Evolutionary conservation across 2,888 invertebrate species (phyloP), one percentile per base, ranked within the genome.

Genomic region (Hoplodrina blanda): DNA sequence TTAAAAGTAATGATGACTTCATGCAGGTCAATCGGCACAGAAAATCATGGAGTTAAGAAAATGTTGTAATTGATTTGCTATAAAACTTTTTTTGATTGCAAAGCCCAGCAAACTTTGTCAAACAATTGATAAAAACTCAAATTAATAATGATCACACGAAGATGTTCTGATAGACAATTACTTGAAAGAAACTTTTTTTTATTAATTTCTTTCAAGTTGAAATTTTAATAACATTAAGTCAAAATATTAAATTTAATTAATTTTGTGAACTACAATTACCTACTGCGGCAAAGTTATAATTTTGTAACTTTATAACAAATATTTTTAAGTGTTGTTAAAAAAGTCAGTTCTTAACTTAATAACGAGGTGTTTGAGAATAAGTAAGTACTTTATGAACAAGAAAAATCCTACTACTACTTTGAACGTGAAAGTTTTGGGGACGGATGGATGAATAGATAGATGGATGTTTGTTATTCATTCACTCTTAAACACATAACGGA

Each of bases 231-330:
- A 19, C 17, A 44, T 30, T n/a, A 61, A 41, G 20, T 13, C 10
- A 33, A 33, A 17, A 41, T 25, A 41, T 50, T 19, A 59, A 54
- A 52, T 33, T 65, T 52, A 55, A 67, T 61, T 54, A 15, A 64
- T 64, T 78, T 79, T 50, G 19, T 56, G 30, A 74, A 57, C n/a
- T 49, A 49, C 56, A 54, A 53, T 61, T 54, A 53, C 25, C 25
- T 25, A 25, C 8, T 63, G 52, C 7, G 11, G 19, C n/a, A 50
- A 78, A 46, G 53, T 62, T 19, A 33, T 19, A n/a, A 62, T 30
- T 44, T 69, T 11, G 19, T 11, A 62, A 56, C 30, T 66, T 55
- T 73, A 73, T 25, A 49, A 0, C 2, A 52, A 60, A 25, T 13
- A 62, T 44, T 62, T 54, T 65, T 17, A 13, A 53, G 33, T 53